Evolutionary conservation across 2,113 vertebrate genomes (phyloP), one percentile per base, ranked within the genome.

Genomic region (Edolisoma coerulescens): DNA sequence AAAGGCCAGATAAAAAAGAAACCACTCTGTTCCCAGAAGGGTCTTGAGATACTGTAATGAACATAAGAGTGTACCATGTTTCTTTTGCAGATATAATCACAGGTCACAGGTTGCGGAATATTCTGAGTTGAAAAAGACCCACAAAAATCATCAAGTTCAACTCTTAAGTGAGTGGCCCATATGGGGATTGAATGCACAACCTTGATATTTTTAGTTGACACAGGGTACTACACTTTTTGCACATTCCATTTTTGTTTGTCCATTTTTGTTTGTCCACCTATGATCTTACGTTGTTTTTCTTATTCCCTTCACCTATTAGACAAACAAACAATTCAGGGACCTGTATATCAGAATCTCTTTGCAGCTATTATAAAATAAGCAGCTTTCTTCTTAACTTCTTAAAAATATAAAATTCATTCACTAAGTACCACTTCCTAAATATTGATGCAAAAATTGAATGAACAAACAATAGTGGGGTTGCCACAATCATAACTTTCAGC

Each of bases 1-100:
- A 96, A 53, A 82, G 49, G 61, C 42, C 60, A 96, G 79, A 87
- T 87, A 67, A 97, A 96, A 95, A 95, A 93, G 69, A 97, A 96
- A 70, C 32, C 79, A 76, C 56, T 84, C 84, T 94, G 84, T 95
- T 97, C 67, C 73, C 91, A 93, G 91, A 92, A 97, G 90, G 76
- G 53, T 96, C 90, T 94, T 96, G 79, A 92, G 67, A 94, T 95
- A 89, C 74, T 96, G 95, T 93, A 95, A 95, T 93, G 93, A 98
- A 96, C 76, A 95, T 49, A 64, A 64, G 56, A 84, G 47, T 42
- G 54, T 81, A 89, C 77, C 33, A n/a, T 64, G 84, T 91, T 95
- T 97, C 85, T 74, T 97, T 93, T 97, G 94, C 76, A 96, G 95
- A 87, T 90, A 95, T 84, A 91, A 95, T 87, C 80, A 93, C 24